A percentile compares a stretch with the other conserved stretches of the same genome.
phyloP scores from a whole-genome alignment of 1,140 invertebrate genomes.

The Meloidogyne chitwoodi region DNA sequence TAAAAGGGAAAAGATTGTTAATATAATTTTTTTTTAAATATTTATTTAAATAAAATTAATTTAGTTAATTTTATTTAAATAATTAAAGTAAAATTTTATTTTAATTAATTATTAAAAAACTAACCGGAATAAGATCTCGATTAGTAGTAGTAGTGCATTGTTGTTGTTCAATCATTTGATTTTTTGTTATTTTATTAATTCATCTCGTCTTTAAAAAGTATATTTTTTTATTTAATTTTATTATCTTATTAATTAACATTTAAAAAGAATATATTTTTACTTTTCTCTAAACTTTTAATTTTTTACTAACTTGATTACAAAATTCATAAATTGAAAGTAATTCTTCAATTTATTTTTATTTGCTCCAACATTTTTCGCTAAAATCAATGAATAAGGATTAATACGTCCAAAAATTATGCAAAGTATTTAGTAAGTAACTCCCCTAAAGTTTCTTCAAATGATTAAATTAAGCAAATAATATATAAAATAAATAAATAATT shows the following conservation, averaged over 20 bases:
- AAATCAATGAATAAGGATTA: neutral
- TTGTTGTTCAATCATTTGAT: neutral
- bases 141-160: neutral
- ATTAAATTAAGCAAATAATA: neutral
- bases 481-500: neutral
- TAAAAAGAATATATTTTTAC: too few species aligned
- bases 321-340: too few species aligned
- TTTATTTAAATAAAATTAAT: too few species aligned
- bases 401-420: neutral
- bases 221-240: too few species aligned
- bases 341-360: neutral
- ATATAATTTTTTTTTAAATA: too few species aligned
- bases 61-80: too few species aligned
- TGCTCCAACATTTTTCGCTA: neutral
- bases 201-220: neutral
- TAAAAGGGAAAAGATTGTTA: too few species aligned
- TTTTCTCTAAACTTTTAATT: too few species aligned
- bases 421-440: neutral
- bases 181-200: neutral
- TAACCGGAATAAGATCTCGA: neutral
- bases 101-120: neutral
- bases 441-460: neutral
- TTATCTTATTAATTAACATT: too few species aligned
- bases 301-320: too few species aligned
- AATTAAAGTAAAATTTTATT: neutral